phyloP scores from a whole-genome alignment of 2,888 invertebrate species.

The Cylloceria caligata region DNA sequence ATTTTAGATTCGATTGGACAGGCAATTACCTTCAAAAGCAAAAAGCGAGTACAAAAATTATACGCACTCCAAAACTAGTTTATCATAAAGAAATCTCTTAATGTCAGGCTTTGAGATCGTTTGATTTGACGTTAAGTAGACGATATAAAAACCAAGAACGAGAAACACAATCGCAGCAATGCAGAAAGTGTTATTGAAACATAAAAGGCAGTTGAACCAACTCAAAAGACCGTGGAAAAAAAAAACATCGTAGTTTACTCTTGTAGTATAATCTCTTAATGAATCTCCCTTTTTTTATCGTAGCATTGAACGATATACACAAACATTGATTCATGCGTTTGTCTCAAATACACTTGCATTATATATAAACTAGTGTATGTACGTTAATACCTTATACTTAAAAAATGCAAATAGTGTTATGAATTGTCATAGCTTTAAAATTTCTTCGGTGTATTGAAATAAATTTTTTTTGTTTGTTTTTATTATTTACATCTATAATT shows the following conservation, averaged over 20 bases:
- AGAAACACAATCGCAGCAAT: too few species aligned
- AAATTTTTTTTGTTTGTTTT: constrained; percentile 27
- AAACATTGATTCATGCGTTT: constrained; percentile 58
- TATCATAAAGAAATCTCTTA: too few species aligned
- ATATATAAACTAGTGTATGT: constrained; percentile 43
- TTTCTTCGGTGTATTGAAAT: constrained; percentile 50
- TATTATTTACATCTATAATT: constrained; percentile 60
- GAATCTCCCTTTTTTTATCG: constrained; percentile 36
- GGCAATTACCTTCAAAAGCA: too few species aligned
- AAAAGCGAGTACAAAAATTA: too few species aligned
- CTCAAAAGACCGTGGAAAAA: constrained; percentile 5
- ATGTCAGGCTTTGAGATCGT: too few species aligned
- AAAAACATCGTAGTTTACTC: constrained; percentile 38
- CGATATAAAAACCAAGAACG: too few species aligned
- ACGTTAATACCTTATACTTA: constrained; percentile 39
- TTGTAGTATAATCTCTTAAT: constrained; percentile 38
- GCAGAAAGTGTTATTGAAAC: not conserved
- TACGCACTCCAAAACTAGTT: too few species aligned
- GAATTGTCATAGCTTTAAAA: constrained; percentile 49
- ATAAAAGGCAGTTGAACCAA: not conserved
- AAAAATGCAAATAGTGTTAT: constrained; percentile 56
- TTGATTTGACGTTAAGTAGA: too few species aligned
- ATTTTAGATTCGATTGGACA: too few species aligned
- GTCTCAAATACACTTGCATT: constrained; percentile 52
- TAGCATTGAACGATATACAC: constrained; percentile 47